Evolutionary conservation across 37 sponge, comb jelly and placozoan species (phyloP), one percentile per base, ranked within the genome.

Genomic region (Ianthella basta): DNA sequence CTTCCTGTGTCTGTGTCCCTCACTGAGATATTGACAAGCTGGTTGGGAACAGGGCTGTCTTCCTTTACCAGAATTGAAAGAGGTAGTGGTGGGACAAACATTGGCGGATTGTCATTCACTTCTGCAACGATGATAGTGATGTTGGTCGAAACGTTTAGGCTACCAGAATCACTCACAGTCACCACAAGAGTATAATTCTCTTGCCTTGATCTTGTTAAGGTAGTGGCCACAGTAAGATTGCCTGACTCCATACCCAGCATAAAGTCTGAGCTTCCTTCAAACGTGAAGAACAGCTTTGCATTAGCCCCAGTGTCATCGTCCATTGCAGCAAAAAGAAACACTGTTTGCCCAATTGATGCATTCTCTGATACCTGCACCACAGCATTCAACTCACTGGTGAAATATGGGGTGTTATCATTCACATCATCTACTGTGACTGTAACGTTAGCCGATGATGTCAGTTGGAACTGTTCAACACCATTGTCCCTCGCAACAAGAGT

Each of bases 61-160:
- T 84, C 90, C 19, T 64, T 33, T 0, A 89, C 19, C 5, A 13
- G 32, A 4, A 84, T 30, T 0, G 61, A 56, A 1, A 15, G 13
- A 80, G 21, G 13, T 24, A 56, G 37, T 14, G 79, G 37, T 24
- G n/a, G 39, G 25, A 64, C 65, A 72, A 89, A 86, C 13, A 56
- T 39, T 10, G 93, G 93, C 4, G 81, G 16, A 25, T 92, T 55
- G 39, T 83, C 80, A 64, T 92, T 92, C 12, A 55, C 50, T 50
- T 89, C 90, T 4, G 89, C 4, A n/a, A 92, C 72, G 6, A 63
- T 57, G 34, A 92, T 84, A 16, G 54, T 59, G 18, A 92, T 84
- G 44, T 36, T 86, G 1, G 84, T 72, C 23, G 83, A 60, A 19
- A 59, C 82, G 25, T 75, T 75, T 24, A 3, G 33, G n/a, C 78